These are phyloP conservation scores for Pangasius djambal DNA, from an alignment of 2,797 vertebrate species.

Conservation along the genomic window DNA sequence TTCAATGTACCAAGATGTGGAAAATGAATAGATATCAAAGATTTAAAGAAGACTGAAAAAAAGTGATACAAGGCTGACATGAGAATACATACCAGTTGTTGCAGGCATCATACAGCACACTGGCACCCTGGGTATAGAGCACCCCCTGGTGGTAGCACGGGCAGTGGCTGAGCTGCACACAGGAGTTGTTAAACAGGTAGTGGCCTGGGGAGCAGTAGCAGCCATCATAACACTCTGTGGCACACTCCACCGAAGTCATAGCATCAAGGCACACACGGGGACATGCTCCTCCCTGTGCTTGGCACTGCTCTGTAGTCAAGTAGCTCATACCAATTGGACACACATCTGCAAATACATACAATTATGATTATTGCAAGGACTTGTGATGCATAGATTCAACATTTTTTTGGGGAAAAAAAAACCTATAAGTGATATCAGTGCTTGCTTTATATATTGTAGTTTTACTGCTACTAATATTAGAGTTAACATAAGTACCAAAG, in stretches of 20 bases:
- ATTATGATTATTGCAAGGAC: background rate
- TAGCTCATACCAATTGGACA: slow-evolving; percentile 81
- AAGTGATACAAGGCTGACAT: background rate
- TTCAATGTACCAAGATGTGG: background rate
- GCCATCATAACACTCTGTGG: slow-evolving; percentile 77
- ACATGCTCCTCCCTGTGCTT: slow-evolving; percentile 74
- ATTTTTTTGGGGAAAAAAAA: background rate
- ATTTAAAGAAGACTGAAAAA: background rate
- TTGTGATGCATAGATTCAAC: background rate
- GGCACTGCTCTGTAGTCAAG: slow-evolving; percentile 76
- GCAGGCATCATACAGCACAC: slow-evolving; percentile 72
- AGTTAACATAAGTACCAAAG: background rate
- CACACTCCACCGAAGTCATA: slow-evolving; percentile 79
- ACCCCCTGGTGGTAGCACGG: slow-evolving; percentile 80
- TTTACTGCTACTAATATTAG: background rate
- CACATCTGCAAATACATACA: slow-evolving; percentile 65
- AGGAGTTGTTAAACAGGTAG: slow-evolving; percentile 81
- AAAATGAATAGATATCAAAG: background rate
- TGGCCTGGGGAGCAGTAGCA: slow-evolving; percentile 82
- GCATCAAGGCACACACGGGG: slow-evolving; percentile 82
- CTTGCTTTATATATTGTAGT: background rate
- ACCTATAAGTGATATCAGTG: background rate
- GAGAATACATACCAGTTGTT: slow-evolving; percentile 84
- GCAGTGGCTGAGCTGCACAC: slow-evolving; percentile 74
- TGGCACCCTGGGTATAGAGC: slow-evolving; percentile 65